Base-by-base conservation (phyloP, 2,113 vertebrate species). In the Gallinago paraguaiae region DNA sequence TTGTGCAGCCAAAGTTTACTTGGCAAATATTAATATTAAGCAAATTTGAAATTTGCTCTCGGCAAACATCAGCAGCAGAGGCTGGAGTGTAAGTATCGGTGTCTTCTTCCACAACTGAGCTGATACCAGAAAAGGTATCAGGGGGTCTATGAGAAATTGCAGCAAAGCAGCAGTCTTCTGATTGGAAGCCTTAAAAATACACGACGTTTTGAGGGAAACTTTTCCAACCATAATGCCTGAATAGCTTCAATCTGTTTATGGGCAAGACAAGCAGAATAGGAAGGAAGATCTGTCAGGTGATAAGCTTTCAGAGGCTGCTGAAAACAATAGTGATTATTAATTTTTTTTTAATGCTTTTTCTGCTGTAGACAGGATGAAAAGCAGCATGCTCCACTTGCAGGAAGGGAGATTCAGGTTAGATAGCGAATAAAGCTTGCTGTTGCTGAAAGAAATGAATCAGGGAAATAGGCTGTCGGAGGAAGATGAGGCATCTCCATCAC, bases 401-500 rank as follows among this genome's bases (percentile, higher is more conserved):
- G 43, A 84, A n/a, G 71, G 48, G 33, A 91, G 48, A 65, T 93
- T 56, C 33, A 28, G 23, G 30, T 75, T 78, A 60, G 50, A 83
- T 27, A 91, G 65, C 35, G 35, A 86, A 81, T 86, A 84, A 94
- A 81, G 60, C 51, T 91, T 86, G 83, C 60, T 78, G 35, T 50
- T 83, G 64, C 65, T 75, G 69, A 60, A 95, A 81, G 65, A 95
- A 93, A 92, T 81, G 68, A 88, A 91, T 69, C 88, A 82, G 60
- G 51, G 30, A 80, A 90, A 88, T 83, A 71, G 46, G 14, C 45
- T 96, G 68, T 35, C 86, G 68, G 76, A 75, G 69, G 76, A 83
- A 88, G 72, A 74, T 88, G 79, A 92, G 80, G 76, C 71, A 92
- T 75, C 51, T 74, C 72, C 18, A 35, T 83, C 64, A 59, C 68